phyloP scores from a whole-genome alignment of 1,140 invertebrate species.

The Cherax quadricarinatus region DNA sequence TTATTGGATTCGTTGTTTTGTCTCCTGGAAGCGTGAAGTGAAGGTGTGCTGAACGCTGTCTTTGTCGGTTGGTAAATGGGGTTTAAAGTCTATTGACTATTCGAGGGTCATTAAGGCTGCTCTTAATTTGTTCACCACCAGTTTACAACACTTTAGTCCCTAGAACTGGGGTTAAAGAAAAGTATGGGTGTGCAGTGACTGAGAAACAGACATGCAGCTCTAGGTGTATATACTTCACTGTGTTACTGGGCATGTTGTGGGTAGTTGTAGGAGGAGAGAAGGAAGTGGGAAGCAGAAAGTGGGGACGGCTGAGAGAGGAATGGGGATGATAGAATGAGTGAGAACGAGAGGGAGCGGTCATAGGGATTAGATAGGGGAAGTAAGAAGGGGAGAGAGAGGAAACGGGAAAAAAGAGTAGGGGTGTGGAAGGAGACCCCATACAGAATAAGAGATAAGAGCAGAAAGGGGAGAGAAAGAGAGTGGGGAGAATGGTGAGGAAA shows the following conservation, averaged over 20 bases:
- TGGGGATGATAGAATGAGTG: not conserved
- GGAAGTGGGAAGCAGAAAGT: not conserved
- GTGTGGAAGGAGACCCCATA: not conserved
- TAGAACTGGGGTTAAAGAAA: no score
- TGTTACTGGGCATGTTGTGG: no score
- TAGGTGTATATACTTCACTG: no score
- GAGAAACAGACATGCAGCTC: no score
- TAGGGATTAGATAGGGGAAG: not conserved
- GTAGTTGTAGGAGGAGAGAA: not conserved
- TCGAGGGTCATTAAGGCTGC: no score
- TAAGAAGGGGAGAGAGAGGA: not conserved
- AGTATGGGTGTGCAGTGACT: no score
- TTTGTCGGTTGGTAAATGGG: no score
- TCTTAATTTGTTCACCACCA: no score
- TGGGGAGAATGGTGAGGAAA: not conserved
- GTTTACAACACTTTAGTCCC: no score
- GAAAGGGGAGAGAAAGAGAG: constrained; percentile 13
- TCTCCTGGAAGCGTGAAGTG: not conserved
- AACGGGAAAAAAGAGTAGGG: not conserved
- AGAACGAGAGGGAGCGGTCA: not conserved
- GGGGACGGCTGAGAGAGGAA: not conserved
- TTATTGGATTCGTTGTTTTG: not conserved
- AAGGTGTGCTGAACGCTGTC: not conserved
- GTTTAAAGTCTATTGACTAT: no score
- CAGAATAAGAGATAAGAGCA: not conserved